Conservation (phyloP, 1,140 invertebrate genomes). For the Drosophila ambigua region DNA sequence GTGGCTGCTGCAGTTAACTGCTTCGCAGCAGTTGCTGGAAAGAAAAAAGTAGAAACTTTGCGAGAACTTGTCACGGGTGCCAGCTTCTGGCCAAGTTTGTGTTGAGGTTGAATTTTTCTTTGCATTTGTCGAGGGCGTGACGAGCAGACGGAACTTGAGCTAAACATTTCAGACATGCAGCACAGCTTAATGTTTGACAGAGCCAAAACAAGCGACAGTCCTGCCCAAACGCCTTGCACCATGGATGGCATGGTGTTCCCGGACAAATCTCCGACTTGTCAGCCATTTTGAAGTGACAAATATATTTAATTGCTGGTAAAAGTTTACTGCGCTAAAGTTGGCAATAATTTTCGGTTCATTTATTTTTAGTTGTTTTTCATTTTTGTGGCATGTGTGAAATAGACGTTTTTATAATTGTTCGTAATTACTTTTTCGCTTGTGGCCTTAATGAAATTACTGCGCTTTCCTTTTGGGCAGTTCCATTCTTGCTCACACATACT, state of each 20-base stretch:
- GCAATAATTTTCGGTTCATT: constrained; percentile 36
- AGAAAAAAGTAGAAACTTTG: constrained; percentile 29
- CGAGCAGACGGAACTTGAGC: constrained; percentile 37
- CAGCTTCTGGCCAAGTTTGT: constrained; percentile 59
- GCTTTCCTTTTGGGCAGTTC: constrained; percentile 2
- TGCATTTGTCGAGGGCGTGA: constrained; percentile 57
- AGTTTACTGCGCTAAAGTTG: constrained; percentile 65
- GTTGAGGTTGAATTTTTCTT: constrained; percentile 52
- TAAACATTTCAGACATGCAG: constrained; percentile 55
- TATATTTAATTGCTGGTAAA: constrained; percentile 78
- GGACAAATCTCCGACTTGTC: constrained; percentile 64
- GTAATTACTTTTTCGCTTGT: constrained; percentile 69
- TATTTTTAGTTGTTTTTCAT: constrained; percentile 17
- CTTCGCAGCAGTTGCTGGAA: constrained; percentile 18
- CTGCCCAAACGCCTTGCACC: not conserved
- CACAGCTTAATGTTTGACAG: constrained; percentile 77
- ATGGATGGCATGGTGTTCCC: constrained; percentile 3
- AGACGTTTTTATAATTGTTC: constrained; percentile 68
- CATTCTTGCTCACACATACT: not conserved
- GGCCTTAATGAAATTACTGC: constrained; percentile 39
- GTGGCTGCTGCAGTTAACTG: constrained; percentile 50
- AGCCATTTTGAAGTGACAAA: constrained; percentile 75
- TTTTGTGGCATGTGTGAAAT: constrained; percentile 57
- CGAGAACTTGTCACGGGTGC: constrained; percentile 55
- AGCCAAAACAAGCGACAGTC: constrained; percentile 45